phyloP scores from a whole-genome alignment of 1,140 invertebrate species.

The Hermetia illucens region DNA sequence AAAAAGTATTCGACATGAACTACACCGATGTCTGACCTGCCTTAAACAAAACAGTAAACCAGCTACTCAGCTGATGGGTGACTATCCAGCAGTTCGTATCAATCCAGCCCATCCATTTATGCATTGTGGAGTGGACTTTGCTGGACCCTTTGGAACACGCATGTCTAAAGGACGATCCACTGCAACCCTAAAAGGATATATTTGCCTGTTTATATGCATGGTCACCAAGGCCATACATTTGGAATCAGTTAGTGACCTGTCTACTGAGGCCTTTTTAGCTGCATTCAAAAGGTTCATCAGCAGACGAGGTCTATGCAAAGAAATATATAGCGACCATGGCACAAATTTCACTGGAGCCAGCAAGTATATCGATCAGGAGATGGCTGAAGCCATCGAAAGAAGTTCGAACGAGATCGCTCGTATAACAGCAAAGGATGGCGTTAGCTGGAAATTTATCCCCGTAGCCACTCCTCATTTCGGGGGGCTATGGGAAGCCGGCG shows the following conservation, averaged over 20 bases:
- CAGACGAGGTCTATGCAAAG: conserved; percentile 11
- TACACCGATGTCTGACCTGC: conserved; percentile 14
- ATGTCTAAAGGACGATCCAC: conserved; percentile 4
- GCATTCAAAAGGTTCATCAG: conserved; percentile 19
- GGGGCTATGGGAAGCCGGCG: no score
- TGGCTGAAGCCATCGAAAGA: no score
- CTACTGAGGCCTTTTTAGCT: conserved; percentile 19
- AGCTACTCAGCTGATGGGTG: conserved; percentile 16
- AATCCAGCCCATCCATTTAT: conserved; percentile 16
- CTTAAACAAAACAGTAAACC: conserved; percentile 6
- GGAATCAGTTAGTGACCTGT: conserved; percentile 22
- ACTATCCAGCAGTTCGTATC: conserved; percentile 21
- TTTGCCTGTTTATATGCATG: conserved; percentile 15
- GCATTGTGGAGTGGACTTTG: conserved; percentile 26
- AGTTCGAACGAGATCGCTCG: no score
- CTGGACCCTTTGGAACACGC: conserved; percentile 21
- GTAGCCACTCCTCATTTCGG: no score
- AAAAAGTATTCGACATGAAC: conserved; percentile 7
- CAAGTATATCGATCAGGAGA: no score
- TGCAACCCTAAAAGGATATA: conserved; percentile 11
- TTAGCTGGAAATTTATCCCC: no score
- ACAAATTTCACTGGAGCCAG: conserved; percentile 22
- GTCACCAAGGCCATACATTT: conserved; percentile 26
- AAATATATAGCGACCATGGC: conserved; percentile 19
- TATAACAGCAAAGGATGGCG: no score